phyloP scores from a whole-genome alignment of 2,113 vertebrate genomes.

The Pygoscelis antarcticus region DNA sequence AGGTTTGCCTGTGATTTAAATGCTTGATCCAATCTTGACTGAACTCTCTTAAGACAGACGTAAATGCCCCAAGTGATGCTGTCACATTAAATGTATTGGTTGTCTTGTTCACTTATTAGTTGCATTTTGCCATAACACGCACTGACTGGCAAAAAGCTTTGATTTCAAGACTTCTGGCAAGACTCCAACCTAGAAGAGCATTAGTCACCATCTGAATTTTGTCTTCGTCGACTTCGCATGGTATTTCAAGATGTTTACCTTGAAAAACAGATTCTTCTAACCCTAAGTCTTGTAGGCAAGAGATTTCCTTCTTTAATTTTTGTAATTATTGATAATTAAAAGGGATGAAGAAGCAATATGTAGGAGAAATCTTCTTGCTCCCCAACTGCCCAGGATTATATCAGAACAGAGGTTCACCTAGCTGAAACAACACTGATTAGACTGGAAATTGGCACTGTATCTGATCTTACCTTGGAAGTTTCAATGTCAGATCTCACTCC shows the following conservation, averaged over 20 bases:
- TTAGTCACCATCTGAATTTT: background rate
- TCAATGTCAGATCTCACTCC: background rate
- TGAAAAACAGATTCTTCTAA: background rate
- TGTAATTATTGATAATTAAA: background rate
- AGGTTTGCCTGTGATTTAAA: background rate
- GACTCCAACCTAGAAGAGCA: background rate
- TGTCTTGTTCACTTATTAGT: background rate
- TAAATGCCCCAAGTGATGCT: background rate
- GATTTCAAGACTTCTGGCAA: slow-evolving; percentile 12
- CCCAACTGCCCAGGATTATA: background rate
- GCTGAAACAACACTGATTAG: background rate
- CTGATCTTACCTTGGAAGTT: background rate
- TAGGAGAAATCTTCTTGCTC: background rate
- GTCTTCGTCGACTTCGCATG: background rate
- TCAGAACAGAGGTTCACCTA: background rate
- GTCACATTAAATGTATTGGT: background rate
- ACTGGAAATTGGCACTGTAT: background rate
- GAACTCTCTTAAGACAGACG: background rate
- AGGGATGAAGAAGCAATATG: background rate
- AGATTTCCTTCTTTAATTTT: background rate
- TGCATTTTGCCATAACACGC: background rate
- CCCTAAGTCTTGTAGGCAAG: background rate
- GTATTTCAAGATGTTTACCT: background rate
- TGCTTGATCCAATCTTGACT: background rate
- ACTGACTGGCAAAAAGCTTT: background rate